Percentiles rank a stretch among this genome's conserved stretches.
These are phyloP conservation scores for Diphyllodes magnificus DNA, from an alignment of 2,113 vertebrate species.

Conservation along the genomic window DNA sequence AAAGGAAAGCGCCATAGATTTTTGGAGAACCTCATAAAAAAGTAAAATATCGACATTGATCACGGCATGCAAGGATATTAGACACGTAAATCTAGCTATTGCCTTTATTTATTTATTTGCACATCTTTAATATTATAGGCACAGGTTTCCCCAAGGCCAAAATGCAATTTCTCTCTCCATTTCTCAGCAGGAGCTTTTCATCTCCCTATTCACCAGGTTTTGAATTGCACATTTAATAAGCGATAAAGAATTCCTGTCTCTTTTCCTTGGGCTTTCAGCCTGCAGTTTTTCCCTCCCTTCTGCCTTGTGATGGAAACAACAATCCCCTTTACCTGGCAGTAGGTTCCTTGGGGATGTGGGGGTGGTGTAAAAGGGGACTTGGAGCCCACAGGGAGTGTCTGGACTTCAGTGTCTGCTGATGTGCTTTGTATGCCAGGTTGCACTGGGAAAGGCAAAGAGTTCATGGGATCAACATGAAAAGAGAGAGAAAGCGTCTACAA, in stretches of 20 bases:
- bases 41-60: slow-evolving; percentile 43
- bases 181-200: slow-evolving; percentile 56
- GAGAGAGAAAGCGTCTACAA: background rate
- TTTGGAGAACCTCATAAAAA: slow-evolving; percentile 53
- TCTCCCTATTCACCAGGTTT: slow-evolving; percentile 52
- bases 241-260: slow-evolving; percentile 48
- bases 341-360: background rate
- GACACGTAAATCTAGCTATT: background rate
- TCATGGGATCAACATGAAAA: background rate
- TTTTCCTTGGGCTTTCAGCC: slow-evolving; percentile 23
- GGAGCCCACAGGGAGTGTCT: background rate
- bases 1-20: slow-evolving; percentile 35
- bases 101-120: slow-evolving; percentile 44
- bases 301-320: background rate
- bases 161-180: slow-evolving; percentile 51
- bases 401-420: background rate
- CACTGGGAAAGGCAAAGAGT: background rate
- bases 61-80: background rate
- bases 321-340: background rate
- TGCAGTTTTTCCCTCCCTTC: background rate
- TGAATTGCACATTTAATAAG: slow-evolving; percentile 66
- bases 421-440: background rate
- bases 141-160: slow-evolving; percentile 13
- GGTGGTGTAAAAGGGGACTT: background rate
- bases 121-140: slow-evolving; percentile 25